phyloP scores from a whole-genome alignment of 2,888 invertebrate species.

The Lysandra coridon region DNA sequence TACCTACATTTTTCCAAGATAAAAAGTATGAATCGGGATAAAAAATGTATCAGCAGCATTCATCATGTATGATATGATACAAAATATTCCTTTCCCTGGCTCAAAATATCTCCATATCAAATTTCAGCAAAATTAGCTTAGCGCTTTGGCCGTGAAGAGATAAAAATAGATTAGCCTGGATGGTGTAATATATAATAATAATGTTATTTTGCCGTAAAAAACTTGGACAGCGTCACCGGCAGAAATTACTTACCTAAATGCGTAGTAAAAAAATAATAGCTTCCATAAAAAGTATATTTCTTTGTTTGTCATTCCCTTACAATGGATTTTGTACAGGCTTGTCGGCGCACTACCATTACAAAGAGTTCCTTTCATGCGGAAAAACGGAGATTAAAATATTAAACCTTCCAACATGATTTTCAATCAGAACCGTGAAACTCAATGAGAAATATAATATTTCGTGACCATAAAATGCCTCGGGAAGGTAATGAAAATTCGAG shows the following conservation, averaged over 20 bases:
- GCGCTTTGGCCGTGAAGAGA: too few species aligned
- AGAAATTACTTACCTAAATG: background rate
- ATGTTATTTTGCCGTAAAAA: background rate
- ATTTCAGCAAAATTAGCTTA: too few species aligned
- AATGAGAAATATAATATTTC: background rate
- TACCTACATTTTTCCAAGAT: too few species aligned
- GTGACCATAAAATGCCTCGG: background rate
- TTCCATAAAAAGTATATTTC: background rate
- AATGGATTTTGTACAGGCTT: background rate
- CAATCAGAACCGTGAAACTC: background rate
- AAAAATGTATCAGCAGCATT: too few species aligned
- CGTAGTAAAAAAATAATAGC: background rate
- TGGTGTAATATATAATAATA: too few species aligned
- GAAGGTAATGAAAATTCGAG: background rate
- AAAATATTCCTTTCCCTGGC: too few species aligned
- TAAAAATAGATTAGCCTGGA: too few species aligned
- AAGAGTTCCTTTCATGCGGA: background rate
- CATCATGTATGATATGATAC: too few species aligned
- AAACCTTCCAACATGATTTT: constrained; percentile 1
- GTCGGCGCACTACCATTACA: background rate
- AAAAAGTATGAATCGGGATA: too few species aligned
- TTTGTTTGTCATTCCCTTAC: background rate
- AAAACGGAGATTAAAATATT: background rate
- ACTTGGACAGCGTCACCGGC: background rate
- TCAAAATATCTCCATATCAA: too few species aligned